A percentile compares a stretch with the other conserved stretches of the same genome.
Evolutionary conservation across 2,113 vertebrate species (phyloP).

Genomic region (Platycercus adscitus): DNA sequence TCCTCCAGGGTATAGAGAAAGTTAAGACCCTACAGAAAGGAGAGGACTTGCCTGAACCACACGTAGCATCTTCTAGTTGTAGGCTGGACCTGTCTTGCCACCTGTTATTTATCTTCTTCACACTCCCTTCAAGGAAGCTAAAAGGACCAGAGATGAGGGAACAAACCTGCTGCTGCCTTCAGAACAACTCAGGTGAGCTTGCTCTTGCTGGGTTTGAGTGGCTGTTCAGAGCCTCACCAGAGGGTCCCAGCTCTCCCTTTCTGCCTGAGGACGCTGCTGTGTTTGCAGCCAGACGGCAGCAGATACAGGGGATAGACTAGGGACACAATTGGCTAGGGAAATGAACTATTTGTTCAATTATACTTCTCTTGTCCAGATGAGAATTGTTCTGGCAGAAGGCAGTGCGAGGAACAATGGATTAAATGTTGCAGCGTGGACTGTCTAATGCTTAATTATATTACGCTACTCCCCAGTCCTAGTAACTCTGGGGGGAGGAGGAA

Average conservation of each 20-base stretch:
- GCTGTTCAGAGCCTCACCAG: not conserved
- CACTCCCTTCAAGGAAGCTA: not conserved
- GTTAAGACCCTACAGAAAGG: not conserved
- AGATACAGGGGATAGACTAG: not conserved
- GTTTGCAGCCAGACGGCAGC: not conserved
- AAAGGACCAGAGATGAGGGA: not conserved
- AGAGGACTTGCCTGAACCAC: not conserved
- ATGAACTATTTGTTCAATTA: conserved; percentile 47
- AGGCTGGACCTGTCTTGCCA: not conserved
- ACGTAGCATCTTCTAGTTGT: not conserved
- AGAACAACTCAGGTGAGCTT: not conserved
- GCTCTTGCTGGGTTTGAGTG: not conserved
- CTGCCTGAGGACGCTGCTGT: not conserved
- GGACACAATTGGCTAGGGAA: not conserved
- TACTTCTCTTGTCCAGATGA: not conserved
- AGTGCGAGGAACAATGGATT: not conserved
- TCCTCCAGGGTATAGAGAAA: not conserved
- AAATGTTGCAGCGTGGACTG: conserved; percentile 18
- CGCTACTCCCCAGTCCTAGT: not conserved
- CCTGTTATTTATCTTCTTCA: conserved; percentile 9
- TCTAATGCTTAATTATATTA: not conserved
- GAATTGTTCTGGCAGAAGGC: not conserved
- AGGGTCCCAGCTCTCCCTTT: not conserved
- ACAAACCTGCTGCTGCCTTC: not conserved
- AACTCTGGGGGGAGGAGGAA: not conserved